Base-by-base conservation (phyloP, 2,797 vertebrate species). In the Heterohyrax brucei region DNA sequence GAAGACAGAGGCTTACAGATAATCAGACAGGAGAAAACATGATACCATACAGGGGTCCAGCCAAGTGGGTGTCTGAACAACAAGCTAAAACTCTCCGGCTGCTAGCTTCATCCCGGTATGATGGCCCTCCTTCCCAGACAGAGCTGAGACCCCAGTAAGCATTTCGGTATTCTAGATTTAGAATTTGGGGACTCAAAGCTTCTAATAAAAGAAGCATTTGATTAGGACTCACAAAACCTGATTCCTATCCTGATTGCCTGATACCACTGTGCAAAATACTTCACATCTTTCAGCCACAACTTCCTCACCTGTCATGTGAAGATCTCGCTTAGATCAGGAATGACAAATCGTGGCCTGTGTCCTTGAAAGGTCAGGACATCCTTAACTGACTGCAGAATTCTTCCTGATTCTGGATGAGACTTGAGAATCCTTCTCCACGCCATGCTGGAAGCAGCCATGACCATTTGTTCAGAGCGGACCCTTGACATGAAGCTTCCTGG, bases 121-220 rank as follows among this genome's bases (percentile, higher is more conserved):
- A 56, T 50, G 33, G 5, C 46, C 81, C 21, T 75, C 19, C 14
- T 19, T 19, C 64, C 56, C 56, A 66, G 68, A 48, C 82, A 85
- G 39, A 86, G 59, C 48, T 80, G 50, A 64, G 30, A 62, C 13
- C 83, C 18, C 53, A 1, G 33, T 68, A 53, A 72, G 39, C 76
- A 56, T 80, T 72, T 88, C 56, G 56, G 10, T 44, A 73, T n/a
- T 87, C 73, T 33, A 62, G 70, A 70, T 89, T 64, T 72, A 75
- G 72, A 79, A 19, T 59, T 80, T 62, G 53, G 5, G 18, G 16
- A 46, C 22, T 89, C 73, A 87, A 80, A 76, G 30, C 56, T 18
- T 72, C 93, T 83, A 56, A 87, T 83, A 56, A 87, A 91, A 94
- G 44, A 7, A 78, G 19, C 6, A 16, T 12, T 62, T 86, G 16